These are phyloP conservation scores for Sympetrum striolatum DNA, from an alignment of 2,888 invertebrate species.

Conservation along the genomic window DNA sequence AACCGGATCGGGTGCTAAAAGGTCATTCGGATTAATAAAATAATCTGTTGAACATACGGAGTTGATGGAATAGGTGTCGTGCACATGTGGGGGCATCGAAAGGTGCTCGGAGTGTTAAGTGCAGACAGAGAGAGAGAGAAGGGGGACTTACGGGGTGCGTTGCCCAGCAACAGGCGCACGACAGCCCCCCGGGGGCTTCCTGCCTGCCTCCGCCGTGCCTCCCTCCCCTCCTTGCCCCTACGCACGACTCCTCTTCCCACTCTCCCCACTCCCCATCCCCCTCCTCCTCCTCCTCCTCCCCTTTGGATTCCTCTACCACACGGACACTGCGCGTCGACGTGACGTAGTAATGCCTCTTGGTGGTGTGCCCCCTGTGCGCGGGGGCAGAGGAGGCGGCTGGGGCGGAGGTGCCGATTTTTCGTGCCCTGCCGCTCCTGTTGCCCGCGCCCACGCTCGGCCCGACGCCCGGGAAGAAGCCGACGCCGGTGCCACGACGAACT, in stretches of 20 bases:
- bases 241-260: background rate
- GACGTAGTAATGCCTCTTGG: slow-evolving; percentile 30
- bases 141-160: slow-evolving; percentile 42
- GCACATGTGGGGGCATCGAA: too few species aligned
- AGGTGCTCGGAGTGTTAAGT: background rate
- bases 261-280: background rate
- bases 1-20: too few species aligned
- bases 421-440: slow-evolving; percentile 53
- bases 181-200: slow-evolving; percentile 30
- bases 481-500: slow-evolving; percentile 41
- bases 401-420: slow-evolving; percentile 12
- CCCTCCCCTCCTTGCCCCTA: background rate
- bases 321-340: slow-evolving; percentile 15
- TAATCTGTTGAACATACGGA: too few species aligned
- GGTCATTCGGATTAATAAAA: too few species aligned
- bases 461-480: slow-evolving; percentile 45
- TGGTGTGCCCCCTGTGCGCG: background rate
- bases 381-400: background rate
- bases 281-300: background rate
- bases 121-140: background rate
- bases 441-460: slow-evolving; percentile 50
- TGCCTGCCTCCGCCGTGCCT: background rate
- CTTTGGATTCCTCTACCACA: slow-evolving; percentile 13
- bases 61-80: too few species aligned
- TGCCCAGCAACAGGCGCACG: slow-evolving; percentile 41